These are phyloP conservation scores for Tyria jacobaeae DNA, from an alignment of 2,888 invertebrate genomes.

Conservation along the genomic window DNA sequence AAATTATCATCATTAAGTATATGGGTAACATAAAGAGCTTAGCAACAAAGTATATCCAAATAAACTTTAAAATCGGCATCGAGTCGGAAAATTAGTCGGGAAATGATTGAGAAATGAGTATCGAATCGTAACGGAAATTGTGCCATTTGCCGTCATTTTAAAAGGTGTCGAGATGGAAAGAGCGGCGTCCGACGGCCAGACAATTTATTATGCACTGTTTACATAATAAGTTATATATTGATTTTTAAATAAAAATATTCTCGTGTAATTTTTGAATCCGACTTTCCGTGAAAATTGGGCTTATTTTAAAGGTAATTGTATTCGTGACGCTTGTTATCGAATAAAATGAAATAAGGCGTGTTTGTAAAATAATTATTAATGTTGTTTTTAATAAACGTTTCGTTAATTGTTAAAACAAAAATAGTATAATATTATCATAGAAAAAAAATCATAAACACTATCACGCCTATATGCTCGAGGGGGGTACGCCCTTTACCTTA, in stretches of 20 bases:
- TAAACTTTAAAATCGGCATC: conserved; percentile 57
- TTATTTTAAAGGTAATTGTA: conserved; percentile 8
- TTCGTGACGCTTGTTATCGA: background rate
- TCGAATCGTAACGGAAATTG: conserved; percentile 75
- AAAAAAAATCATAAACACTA: too few species aligned
- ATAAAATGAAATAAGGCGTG: background rate
- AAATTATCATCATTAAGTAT: conserved; percentile 19
- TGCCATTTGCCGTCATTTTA: conserved; percentile 72
- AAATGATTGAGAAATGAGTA: conserved; percentile 74
- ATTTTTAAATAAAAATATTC: conserved; percentile 26
- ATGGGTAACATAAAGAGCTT: conserved; percentile 39
- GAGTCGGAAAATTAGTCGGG: conserved; percentile 69
- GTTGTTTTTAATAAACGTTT: background rate
- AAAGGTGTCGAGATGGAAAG: conserved; percentile 58
- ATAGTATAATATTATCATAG: too few species aligned
- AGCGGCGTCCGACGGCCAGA: conserved; percentile 13
- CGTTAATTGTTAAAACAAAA: too few species aligned
- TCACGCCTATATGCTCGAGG: too few species aligned
- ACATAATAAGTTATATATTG: conserved; percentile 35
- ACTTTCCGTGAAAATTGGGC: conserved; percentile 13
- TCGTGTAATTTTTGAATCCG: conserved; percentile 18
- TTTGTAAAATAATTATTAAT: background rate
- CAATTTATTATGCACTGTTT: conserved; percentile 32
- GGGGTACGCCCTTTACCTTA: too few species aligned
- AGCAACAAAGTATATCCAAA: conserved; percentile 55